phyloP scores from a whole-genome alignment of 1,140 invertebrate species.

The Drosophila repleta region DNA sequence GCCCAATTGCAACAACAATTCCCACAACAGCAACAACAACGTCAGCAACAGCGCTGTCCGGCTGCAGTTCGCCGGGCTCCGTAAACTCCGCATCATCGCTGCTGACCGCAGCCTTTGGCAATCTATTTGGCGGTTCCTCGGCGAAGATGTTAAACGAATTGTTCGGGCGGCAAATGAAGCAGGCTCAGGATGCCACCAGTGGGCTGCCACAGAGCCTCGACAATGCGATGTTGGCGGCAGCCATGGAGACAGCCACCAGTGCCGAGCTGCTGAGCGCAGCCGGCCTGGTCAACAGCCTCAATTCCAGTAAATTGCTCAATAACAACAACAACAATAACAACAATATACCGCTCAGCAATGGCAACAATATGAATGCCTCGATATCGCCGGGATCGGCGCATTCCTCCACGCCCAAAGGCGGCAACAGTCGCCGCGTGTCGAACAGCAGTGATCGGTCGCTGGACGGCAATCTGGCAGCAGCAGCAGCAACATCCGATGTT shows the following conservation, averaged over 20 bases:
- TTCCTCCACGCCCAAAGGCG: slow-evolving; percentile 49
- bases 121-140: slow-evolving; percentile 89
- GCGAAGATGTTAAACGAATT: slow-evolving; percentile 94
- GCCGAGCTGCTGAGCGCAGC: slow-evolving; percentile 72
- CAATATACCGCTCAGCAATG: slow-evolving; percentile 64
- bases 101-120: slow-evolving; percentile 86
- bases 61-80: slow-evolving; percentile 66
- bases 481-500: slow-evolving; percentile 47
- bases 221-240: slow-evolving; percentile 80
- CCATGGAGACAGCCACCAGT: slow-evolving; percentile 83
- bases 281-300: slow-evolving; percentile 63
- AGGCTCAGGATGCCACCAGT: slow-evolving; percentile 88
- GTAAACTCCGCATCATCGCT: slow-evolving; percentile 66
- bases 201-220: slow-evolving; percentile 84
- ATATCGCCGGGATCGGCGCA: slow-evolving; percentile 65
- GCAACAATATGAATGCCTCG: slow-evolving; percentile 50
- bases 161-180: slow-evolving; percentile 90
- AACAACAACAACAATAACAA: slow-evolving; percentile 64
- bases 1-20: slow-evolving; percentile 21
- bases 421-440: slow-evolving; percentile 63
- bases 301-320: slow-evolving; percentile 61
- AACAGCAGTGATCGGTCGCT: slow-evolving; percentile 79
- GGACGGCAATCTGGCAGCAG: slow-evolving; percentile 44
- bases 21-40: slow-evolving; percentile 12
- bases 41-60: slow-evolving; percentile 49